A percentile compares a stretch with the other conserved stretches of the same genome.
Conservation (phyloP, 2,113 vertebrate species). For the Indri indri region DNA sequence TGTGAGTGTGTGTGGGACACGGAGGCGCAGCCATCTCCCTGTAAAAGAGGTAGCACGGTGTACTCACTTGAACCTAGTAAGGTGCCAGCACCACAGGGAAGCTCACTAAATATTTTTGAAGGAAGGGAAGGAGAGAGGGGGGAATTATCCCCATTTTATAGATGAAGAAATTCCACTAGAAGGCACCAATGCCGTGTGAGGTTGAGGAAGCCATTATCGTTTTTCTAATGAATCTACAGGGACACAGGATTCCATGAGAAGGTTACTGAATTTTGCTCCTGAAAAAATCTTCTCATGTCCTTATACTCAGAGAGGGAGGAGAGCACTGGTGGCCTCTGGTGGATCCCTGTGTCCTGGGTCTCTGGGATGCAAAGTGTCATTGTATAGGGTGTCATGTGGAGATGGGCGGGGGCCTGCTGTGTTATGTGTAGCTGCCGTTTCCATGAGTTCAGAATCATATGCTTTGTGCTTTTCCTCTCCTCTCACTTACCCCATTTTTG, state of each 20-base stretch:
- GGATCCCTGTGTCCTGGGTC: background rate
- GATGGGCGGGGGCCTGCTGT: background rate
- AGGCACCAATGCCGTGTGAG: background rate
- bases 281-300: background rate
- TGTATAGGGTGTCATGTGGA: background rate
- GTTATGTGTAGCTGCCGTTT: background rate
- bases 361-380: background rate
- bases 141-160: background rate
- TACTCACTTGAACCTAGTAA: background rate
- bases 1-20: background rate
- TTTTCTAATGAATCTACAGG: background rate
- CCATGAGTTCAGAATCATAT: background rate
- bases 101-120: background rate
- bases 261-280: background rate
- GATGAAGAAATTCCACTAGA: background rate
- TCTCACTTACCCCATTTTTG: background rate
- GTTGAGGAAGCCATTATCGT: background rate
- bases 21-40: background rate
- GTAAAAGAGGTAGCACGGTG: background rate
- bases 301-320: background rate
- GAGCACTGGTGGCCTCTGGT: background rate
- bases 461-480: background rate
- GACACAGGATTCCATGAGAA: background rate
- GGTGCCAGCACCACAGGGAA: background rate
- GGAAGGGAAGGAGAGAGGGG: background rate